Conservation (phyloP, 2,888 invertebrate genomes). For the Lathronympha strigana region DNA sequence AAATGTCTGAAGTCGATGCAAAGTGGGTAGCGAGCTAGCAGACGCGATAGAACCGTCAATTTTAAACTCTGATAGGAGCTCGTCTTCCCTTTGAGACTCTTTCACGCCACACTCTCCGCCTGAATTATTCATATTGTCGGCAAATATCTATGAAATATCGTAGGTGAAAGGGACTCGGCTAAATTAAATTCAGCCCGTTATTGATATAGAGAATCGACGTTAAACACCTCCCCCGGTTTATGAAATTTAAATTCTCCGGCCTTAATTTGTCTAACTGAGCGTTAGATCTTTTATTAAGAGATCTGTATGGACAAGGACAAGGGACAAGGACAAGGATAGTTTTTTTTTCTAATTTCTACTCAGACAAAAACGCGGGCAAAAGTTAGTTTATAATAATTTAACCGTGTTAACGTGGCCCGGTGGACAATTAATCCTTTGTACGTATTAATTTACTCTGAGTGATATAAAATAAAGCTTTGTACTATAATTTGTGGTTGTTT, state of each 20-base stretch:
- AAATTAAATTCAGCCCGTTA: slow-evolving; percentile 42
- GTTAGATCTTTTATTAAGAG: slow-evolving; percentile 36
- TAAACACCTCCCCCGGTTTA: slow-evolving; percentile 40
- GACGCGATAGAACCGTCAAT: slow-evolving; percentile 60
- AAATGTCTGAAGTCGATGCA: slow-evolving; percentile 34
- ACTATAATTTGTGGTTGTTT: too few species aligned
- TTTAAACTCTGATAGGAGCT: slow-evolving; percentile 70
- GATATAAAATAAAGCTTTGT: slow-evolving; percentile 2
- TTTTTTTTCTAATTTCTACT: too few species aligned
- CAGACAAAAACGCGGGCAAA: too few species aligned
- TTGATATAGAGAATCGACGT: slow-evolving; percentile 45
- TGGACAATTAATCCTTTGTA: slow-evolving; percentile 19
- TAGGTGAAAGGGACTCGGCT: slow-evolving; percentile 52
- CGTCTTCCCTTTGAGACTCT: slow-evolving; percentile 77
- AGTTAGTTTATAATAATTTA: too few species aligned
- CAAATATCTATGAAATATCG: slow-evolving; percentile 71
- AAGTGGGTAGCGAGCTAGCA: slow-evolving; percentile 26
- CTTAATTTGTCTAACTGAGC: slow-evolving; percentile 39
- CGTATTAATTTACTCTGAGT: too few species aligned
- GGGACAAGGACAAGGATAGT: too few species aligned
- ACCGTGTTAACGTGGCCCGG: slow-evolving; percentile 26
- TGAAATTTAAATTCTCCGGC: slow-evolving; percentile 38
- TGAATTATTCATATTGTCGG: slow-evolving; percentile 76
- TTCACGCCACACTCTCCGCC: slow-evolving; percentile 66
- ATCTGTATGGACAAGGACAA: too few species aligned